These are phyloP conservation scores for Prietella phreatophila DNA, from an alignment of 2,113 vertebrate species.

Conservation along the genomic window DNA sequence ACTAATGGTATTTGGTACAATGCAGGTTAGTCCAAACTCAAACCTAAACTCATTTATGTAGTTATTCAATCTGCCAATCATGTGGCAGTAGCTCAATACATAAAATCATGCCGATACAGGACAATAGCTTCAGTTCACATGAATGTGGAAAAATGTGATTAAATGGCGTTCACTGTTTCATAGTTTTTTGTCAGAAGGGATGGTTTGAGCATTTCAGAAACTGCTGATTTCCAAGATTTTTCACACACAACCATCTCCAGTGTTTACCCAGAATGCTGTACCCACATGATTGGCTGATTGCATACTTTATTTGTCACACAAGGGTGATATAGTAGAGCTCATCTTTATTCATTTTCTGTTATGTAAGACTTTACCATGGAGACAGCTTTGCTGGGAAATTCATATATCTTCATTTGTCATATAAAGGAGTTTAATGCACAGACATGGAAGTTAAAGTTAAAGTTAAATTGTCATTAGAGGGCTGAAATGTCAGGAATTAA, in stretches of 20 bases:
- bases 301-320: background rate
- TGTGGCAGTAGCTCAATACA: background rate
- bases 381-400: background rate
- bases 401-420: background rate
- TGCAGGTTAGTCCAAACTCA: no score
- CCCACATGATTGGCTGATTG: no score
- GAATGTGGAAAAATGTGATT: background rate
- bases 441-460: background rate
- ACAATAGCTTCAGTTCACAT: background rate
- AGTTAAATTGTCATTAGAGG: background rate
- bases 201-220: background rate
- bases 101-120: background rate
- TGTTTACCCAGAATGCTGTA: background rate
- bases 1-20: no score
- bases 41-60: no score
- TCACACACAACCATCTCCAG: background rate
- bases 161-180: background rate
- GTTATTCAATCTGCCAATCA: background rate
- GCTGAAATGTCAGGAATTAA: background rate
- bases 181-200: background rate
- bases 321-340: background rate
- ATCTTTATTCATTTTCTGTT: constrained; percentile 1
- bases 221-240: background rate
- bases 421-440: background rate
- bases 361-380: background rate